Base-by-base conservation (phyloP, 2,113 vertebrate species). In the Choloepus hoffmanni region DNA sequence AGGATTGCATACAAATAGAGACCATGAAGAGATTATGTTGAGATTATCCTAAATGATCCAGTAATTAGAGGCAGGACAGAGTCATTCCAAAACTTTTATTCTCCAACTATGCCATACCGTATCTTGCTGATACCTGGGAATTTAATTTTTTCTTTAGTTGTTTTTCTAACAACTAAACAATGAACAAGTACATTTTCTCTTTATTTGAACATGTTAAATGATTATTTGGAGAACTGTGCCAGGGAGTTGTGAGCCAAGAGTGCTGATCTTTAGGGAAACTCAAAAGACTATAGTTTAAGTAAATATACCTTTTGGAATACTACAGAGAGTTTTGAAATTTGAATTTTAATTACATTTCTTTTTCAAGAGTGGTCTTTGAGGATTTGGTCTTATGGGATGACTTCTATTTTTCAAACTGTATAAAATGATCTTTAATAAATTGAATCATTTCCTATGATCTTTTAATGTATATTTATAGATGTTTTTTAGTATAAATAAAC, bases 291-390 rank as follows among this genome's bases (percentile, higher is more conserved):
- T 93, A 58, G 36, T 72, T 96, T 73, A 70, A 81, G 79, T 92
- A 95, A 85, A 89, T n/a, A 45, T 40, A 76, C 77, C 85, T 92
- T 94, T 90, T 95, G 85, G 50, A 45, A 82, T 76, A 85, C 43
- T 86, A 33, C 92, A 89, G 65, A 85, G 77, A 92, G 40, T 70
- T 97, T 33, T 90, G 58, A 90, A 94, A 78, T 93, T 95, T 93
- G 26, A 90, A 93, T 94, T 97, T 93, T 43, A 94, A 95, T 95
- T 92, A 36, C 43, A 68, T 90, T 96, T 97, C 45, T 55, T 89
- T 79, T 85, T 82, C 7, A 48, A 95, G 82, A 88, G 33, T 95
- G 60, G 58, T 79, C 58, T 95, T 91, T 90, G 89, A 96, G 30
- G 81, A 91, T 40, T 79, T 85, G 8, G 53, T 85, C 74, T 96